Evolutionary conservation across 2,888 invertebrate species (phyloP).

Genomic region (Ferrisia virgata): DNA sequence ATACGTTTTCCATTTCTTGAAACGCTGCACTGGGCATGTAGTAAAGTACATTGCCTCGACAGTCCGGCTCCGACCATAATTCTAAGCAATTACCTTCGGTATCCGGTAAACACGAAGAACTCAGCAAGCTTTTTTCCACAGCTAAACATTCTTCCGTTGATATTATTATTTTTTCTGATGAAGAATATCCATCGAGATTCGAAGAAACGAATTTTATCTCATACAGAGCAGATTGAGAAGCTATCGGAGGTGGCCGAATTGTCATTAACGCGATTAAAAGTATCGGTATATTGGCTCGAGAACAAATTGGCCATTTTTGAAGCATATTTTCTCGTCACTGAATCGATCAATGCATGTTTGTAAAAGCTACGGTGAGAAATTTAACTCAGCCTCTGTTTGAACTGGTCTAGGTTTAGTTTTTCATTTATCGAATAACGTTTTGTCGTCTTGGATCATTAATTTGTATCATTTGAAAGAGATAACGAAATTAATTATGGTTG

Average conservation of each 20-base stretch:
- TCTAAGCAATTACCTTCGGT: neutral
- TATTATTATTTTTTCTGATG: neutral
- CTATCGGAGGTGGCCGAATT: neutral
- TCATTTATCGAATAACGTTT: too few relatives aligned
- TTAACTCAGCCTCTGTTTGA: too few relatives aligned
- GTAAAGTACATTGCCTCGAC: neutral
- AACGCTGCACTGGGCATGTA: neutral
- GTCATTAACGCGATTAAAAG: neutral
- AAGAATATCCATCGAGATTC: too few relatives aligned
- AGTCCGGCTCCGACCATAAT: neutral
- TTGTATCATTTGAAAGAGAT: too few relatives aligned
- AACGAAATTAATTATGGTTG: too few relatives aligned
- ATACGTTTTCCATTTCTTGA: neutral
- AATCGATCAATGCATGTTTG: neutral
- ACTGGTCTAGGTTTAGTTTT: too few relatives aligned
- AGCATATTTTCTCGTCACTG: neutral
- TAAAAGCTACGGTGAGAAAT: too few relatives aligned
- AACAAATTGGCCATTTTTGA: neutral
- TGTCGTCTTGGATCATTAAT: too few relatives aligned
- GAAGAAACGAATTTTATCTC: neutral
- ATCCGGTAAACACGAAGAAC: neutral
- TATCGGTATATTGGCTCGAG: neutral
- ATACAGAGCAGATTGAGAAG: neutral
- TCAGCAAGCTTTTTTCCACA: neutral
- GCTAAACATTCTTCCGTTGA: neutral